Conservation (phyloP, 2,113 vertebrate genomes). For the Jaculus jaculus region DNA sequence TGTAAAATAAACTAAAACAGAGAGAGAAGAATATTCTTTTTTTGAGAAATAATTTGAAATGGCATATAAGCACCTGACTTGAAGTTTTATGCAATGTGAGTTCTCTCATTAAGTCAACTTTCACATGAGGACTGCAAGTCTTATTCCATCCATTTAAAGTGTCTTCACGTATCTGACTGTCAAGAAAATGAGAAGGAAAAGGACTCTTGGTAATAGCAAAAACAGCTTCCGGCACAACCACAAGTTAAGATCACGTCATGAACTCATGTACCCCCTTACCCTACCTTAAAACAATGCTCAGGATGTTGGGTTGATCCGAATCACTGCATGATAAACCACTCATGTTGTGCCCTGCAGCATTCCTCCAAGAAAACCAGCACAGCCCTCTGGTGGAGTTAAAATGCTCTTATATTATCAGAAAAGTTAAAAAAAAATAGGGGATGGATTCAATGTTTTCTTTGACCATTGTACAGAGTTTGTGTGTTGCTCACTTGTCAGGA, state of each 20-base stretch:
- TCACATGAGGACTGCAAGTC: not conserved
- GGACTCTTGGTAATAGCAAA: not conserved
- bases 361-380: not conserved
- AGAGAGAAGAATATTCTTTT: conserved; percentile 21
- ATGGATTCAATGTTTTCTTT: not conserved
- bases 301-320: not conserved
- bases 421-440: not conserved
- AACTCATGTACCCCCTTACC: not conserved
- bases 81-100: not conserved
- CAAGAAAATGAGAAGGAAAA: not conserved
- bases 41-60: conserved; percentile 38
- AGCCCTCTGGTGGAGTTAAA: not conserved
- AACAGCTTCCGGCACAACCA: not conserved
- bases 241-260: not conserved
- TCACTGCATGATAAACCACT: not conserved
- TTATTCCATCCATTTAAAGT: not conserved
- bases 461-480: not conserved
- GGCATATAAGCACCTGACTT: conserved; percentile 18
- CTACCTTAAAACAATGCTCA: not conserved
- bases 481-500: not conserved
- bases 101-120: conserved; percentile 16
- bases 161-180: not conserved
- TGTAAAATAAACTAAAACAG: conserved; percentile 39
- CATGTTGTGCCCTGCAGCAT: not conserved
- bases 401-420: not conserved